Percentiles rank a stretch among this genome's conserved stretches.
Conservation (phyloP, 2,113 vertebrate species). For the Plestiodon gilberti region DNA sequence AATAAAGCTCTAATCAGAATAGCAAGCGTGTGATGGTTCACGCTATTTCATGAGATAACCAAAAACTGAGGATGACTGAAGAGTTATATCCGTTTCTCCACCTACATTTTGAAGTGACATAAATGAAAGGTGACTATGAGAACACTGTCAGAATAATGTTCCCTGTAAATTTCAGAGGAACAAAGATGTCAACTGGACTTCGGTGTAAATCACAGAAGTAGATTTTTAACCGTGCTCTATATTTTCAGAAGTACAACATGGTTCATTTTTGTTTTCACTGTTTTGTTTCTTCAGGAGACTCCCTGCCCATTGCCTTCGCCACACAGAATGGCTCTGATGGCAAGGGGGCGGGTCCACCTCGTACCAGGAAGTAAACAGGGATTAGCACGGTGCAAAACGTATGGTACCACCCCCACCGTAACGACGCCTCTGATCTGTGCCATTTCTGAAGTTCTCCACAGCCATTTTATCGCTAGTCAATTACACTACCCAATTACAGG, state of each 20-base stretch:
- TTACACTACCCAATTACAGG: too few relatives aligned
- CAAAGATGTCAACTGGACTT: slow-evolving; percentile 1
- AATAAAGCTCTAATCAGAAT: neutral
- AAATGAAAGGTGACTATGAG: slow-evolving; percentile 2
- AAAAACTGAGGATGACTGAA: neutral
- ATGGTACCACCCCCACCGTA: too few relatives aligned
- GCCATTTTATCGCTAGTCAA: too few relatives aligned
- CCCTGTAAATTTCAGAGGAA: neutral
- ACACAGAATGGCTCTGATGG: too few relatives aligned
- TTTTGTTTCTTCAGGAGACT: neutral
- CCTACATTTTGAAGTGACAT: neutral
- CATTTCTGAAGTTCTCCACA: too few relatives aligned
- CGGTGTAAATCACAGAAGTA: neutral
- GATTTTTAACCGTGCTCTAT: neutral
- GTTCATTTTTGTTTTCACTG: neutral
- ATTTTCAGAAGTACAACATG: neutral
- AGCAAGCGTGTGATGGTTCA: neutral
- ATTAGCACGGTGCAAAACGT: too few relatives aligned
- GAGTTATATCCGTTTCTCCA: neutral
- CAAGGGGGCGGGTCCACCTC: too few relatives aligned
- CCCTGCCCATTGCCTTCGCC: too few relatives aligned
- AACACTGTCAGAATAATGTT: slow-evolving; percentile 6
- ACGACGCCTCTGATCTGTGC: too few relatives aligned
- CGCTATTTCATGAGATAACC: neutral
- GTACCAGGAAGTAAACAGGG: too few relatives aligned